Percentiles rank a stretch among this genome's conserved stretches.
These are phyloP conservation scores for Cydia splendana DNA, from an alignment of 1,140 invertebrate genomes.

Conservation along the genomic window DNA sequence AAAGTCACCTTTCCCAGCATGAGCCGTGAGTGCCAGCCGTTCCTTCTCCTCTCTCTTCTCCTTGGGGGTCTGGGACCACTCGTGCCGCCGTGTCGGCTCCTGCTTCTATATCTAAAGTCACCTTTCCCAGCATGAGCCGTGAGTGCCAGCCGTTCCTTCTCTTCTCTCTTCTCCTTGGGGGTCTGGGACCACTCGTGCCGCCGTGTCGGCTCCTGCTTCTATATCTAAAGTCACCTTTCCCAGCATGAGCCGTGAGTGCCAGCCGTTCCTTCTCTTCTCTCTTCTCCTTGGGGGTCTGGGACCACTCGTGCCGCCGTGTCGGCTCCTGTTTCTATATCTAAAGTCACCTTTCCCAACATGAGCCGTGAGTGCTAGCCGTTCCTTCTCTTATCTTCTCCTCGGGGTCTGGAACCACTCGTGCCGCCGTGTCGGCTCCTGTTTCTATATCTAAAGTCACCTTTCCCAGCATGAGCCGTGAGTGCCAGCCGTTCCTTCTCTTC, in stretches of 20 bases:
- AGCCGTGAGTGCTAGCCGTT: constrained; percentile 67
- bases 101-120: constrained; percentile 30
- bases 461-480: constrained; percentile 57
- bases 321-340: constrained; percentile 16
- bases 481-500: constrained; percentile 86
- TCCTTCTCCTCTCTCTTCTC: constrained; percentile 92
- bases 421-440: constrained; percentile 65
- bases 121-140: constrained; percentile 61
- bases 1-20: constrained; percentile 56
- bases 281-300: constrained; percentile 81
- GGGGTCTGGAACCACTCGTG: constrained; percentile 92
- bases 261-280: constrained; percentile 86
- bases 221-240: constrained; percentile 51
- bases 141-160: constrained; percentile 84
- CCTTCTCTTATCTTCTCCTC: constrained; percentile 80
- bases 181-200: constrained; percentile 80
- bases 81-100: constrained; percentile 78
- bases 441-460: constrained; percentile 48
- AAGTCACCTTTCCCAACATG: constrained; percentile 59
- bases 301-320: too few species aligned
- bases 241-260: constrained; percentile 59
- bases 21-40: constrained; percentile 71
- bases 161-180: constrained; percentile 87
- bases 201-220: constrained; percentile 9
- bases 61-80: constrained; percentile 94